Evolutionary conservation across 2,888 invertebrate species (phyloP).

Genomic region (Temnothorax unifasciatus): DNA sequence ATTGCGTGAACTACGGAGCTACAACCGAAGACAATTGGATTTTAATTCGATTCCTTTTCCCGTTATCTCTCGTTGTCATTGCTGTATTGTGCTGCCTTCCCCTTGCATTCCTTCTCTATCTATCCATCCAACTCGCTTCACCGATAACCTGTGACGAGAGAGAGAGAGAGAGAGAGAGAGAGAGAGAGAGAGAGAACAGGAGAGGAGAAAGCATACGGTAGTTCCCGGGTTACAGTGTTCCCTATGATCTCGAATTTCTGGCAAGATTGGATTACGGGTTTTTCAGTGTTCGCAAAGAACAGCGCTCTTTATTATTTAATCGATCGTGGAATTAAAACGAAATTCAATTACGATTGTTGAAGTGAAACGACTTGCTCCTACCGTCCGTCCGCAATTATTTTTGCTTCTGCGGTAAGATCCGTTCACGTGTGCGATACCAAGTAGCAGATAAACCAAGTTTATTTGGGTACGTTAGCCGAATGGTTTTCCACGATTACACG

Average conservation of each 20-base stretch:
- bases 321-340: slow-evolving; percentile 54
- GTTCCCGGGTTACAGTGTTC: slow-evolving; percentile 33
- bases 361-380: slow-evolving; percentile 8
- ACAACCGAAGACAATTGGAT: slow-evolving; percentile 67
- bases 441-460: slow-evolving; percentile 1
- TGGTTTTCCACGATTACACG: not conserved
- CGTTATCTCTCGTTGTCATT: slow-evolving; percentile 41
- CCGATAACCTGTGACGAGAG: slow-evolving; percentile 19
- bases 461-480: not conserved
- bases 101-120: not conserved
- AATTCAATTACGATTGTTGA: slow-evolving; percentile 49
- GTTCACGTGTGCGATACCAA: not conserved
- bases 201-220: not conserved
- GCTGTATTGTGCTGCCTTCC: slow-evolving; percentile 18
- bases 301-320: slow-evolving; percentile 54
- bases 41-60: slow-evolving; percentile 69
- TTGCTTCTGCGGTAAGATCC: slow-evolving; percentile 5
- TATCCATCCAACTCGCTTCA: slow-evolving; percentile 9
- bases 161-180: not conserved
- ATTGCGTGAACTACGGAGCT: slow-evolving; percentile 41
- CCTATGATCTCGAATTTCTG: slow-evolving; percentile 52
- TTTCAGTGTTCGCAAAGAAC: slow-evolving; percentile 35
- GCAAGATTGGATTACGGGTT: slow-evolving; percentile 48
- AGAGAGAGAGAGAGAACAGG: not conserved
- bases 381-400: slow-evolving; percentile 18